Conservation (phyloP, 2,888 invertebrate genomes). For the Zygaena filipendulae region DNA sequence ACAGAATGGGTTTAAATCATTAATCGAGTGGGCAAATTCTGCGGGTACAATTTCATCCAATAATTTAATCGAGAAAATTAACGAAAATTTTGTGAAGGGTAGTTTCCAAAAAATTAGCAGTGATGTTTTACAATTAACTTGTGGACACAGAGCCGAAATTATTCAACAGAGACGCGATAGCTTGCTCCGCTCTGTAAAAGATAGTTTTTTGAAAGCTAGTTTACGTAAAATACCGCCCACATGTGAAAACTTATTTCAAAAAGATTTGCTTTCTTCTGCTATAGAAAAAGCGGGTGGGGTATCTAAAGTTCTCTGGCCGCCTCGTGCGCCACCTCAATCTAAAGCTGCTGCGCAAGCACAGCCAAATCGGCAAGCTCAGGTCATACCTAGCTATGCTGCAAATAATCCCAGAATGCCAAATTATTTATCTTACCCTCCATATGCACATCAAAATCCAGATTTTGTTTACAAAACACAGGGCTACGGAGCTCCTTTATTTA, state of each 20-base stretch:
- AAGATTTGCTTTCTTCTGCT: background rate
- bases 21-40: too few relatives aligned
- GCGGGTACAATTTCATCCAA: too few relatives aligned
- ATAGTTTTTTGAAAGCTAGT: background rate
- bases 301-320: conserved; percentile 3
- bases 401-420: too few relatives aligned
- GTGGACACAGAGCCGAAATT: conserved; percentile 7
- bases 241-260: conserved; percentile 1
- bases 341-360: conserved; percentile 5
- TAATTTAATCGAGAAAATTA: conserved; percentile 1
- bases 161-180: conserved; percentile 5
- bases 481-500: too few relatives aligned
- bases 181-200: background rate
- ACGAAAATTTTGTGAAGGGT: conserved; percentile 3
- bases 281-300: conserved; percentile 3
- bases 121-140: conserved; percentile 6
- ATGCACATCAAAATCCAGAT: too few relatives aligned
- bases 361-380: conserved; percentile 4
- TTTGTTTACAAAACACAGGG: too few relatives aligned
- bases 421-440: too few relatives aligned
- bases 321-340: background rate
- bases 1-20: too few relatives aligned
- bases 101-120: conserved; percentile 6
- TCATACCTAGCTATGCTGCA: background rate
- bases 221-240: conserved; percentile 3